Evolutionary conservation across 2,797 vertebrate species (phyloP), one percentile per base, ranked within the genome.

Genomic region (Mormyrus proboscirostris): DNA sequence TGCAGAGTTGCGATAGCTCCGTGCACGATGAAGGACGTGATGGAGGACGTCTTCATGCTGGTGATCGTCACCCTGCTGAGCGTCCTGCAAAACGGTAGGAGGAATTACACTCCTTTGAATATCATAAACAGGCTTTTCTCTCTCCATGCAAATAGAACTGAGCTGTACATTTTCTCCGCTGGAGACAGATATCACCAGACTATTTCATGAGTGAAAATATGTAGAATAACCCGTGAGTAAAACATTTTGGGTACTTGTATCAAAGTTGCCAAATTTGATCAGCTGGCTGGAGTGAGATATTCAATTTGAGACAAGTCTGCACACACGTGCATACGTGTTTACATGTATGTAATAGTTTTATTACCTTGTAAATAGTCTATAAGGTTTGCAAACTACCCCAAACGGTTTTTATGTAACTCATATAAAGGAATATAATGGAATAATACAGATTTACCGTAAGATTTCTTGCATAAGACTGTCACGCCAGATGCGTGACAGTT

Each of bases 41-140:
- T 98, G 92, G 97, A 97, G 47, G 94, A 96, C 29, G 91, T 98
- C 41, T 97, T 97, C 91, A 95, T 99, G 12, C 92, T 99, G 50
- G 97, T 95, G 90, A 94, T 97, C 0, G 95, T 99, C 91, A 99
- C 98, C 10, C 95, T 99, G 88, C 91, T 99, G 93, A 99, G 98
- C 0, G 97, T 97, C 0, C 87, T 98, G 82, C 98, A 99, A 93
- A 99, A 99, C 0, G 96, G 98, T 99, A 95, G 96, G 97, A 29
- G 53, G 41, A 53, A 2, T 14, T 9, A 19, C 82, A 22, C 19
- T 33, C 44, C 51, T 10, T 16, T n/a, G 12, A 38, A 38, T 33
- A 73, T 8, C n/a, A 53, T 7, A 29, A 51, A 38, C 33, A 7
- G 62, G 8, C 12, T 53, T 19, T 55, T 29, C 16, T 25, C 49